Evolutionary conservation across 1,140 invertebrate genomes (phyloP).

Genomic region (Bombus superbus): DNA sequence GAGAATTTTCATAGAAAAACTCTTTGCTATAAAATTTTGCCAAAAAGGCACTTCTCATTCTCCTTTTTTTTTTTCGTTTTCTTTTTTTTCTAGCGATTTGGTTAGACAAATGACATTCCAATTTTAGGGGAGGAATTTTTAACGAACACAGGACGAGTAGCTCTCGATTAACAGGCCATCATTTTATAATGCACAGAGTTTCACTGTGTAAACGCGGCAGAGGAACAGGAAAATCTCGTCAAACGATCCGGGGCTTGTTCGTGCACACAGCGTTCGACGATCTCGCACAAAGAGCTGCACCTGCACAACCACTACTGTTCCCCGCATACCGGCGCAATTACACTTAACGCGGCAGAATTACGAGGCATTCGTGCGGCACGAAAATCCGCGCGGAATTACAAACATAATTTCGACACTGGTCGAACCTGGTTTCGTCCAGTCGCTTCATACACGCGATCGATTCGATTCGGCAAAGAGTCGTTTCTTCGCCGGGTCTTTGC

Average conservation of each 20-base stretch:
- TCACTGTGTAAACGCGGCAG: neutral
- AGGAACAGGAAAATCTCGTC: neutral
- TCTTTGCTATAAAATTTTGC: neutral
- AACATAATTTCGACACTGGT: slow-evolving; percentile 47
- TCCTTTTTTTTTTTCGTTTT: too few species aligned
- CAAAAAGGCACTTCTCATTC: neutral
- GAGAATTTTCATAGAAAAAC: neutral
- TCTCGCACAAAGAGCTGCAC: slow-evolving; percentile 4
- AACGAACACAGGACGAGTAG: neutral
- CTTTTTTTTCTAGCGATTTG: neutral
- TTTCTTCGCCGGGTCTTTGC: neutral
- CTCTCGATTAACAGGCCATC: neutral
- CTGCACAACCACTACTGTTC: slow-evolving; percentile 12
- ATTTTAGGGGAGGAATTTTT: neutral
- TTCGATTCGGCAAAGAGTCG: neutral
- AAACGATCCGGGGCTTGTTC: neutral
- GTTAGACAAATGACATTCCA: neutral
- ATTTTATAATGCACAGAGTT: neutral
- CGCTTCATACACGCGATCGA: slow-evolving; percentile 32
- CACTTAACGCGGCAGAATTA: slow-evolving; percentile 39
- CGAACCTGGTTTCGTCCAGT: neutral
- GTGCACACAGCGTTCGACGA: neutral
- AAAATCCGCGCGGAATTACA: slow-evolving; percentile 49
- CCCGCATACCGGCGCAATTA: slow-evolving; percentile 50
- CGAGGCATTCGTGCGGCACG: slow-evolving; percentile 53